phyloP scores from a whole-genome alignment of 2,113 vertebrate genomes.

The Gadus macrocephalus region DNA sequence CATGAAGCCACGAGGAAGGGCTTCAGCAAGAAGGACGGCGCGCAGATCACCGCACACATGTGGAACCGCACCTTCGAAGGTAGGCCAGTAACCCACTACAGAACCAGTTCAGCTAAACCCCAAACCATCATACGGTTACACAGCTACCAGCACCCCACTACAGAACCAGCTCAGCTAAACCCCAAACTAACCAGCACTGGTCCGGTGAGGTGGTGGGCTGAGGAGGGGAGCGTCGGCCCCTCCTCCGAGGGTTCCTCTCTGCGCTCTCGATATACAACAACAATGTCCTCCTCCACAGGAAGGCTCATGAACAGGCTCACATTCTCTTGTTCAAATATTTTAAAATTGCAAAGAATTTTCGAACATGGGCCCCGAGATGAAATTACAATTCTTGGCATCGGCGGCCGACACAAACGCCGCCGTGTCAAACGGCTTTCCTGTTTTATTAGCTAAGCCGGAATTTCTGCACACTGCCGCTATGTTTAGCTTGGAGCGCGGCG shows the following conservation, averaged over 20 bases:
- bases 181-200: neutral
- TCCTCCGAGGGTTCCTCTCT: too few species aligned
- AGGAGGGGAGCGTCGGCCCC: too few species aligned
- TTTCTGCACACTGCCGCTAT: conserved; percentile 44
- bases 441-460: conserved; percentile 70
- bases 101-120: too few species aligned
- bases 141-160: too few species aligned
- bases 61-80: conserved; percentile 96
- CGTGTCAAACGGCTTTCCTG: conserved; percentile 79
- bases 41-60: conserved; percentile 85
- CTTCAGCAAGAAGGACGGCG: conserved; percentile 86
- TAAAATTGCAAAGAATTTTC: conserved; percentile 81
- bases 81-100: conserved; percentile 44
- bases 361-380: conserved; percentile 78
- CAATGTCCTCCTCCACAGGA: neutral
- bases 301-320: conserved; percentile 39
- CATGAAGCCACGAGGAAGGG: conserved; percentile 86
- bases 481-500: conserved; percentile 70
- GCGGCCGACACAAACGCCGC: conserved; percentile 76
- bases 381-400: conserved; percentile 78
- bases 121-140: neutral
- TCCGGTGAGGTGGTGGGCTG: neutral
- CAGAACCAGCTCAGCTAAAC: too few species aligned
- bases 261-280: too few species aligned
- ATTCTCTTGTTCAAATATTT: conserved; percentile 53